A percentile compares a stretch with the other conserved stretches of the same genome.
Conservation (phyloP, 37 sponge, comb jelly and placozoan genomes). For the Geodia barretti region DNA sequence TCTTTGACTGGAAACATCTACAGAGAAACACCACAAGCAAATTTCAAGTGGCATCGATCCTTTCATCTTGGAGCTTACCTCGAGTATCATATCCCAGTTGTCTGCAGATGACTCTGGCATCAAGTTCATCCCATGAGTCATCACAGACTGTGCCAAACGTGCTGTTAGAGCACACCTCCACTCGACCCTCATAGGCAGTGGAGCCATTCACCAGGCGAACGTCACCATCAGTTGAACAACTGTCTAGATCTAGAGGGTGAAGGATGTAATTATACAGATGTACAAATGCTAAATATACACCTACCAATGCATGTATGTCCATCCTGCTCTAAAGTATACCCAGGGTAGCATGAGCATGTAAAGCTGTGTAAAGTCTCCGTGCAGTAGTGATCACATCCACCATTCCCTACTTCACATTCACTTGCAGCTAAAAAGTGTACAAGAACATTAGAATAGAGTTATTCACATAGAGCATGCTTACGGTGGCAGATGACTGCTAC, state of each 20-base stretch:
- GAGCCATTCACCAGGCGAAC: background rate
- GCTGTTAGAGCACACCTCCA: background rate
- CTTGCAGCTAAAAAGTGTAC: background rate
- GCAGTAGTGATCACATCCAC: constrained; percentile 46
- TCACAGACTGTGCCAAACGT: background rate
- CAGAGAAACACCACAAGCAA: too few relatives aligned
- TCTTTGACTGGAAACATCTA: background rate
- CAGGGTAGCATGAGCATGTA: constrained; percentile 26
- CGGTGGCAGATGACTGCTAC: background rate
- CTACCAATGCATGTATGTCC: background rate
- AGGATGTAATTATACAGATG: too few relatives aligned
- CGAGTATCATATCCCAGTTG: background rate
- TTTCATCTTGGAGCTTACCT: too few relatives aligned
- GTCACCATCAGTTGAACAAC: background rate
- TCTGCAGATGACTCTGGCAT: background rate
- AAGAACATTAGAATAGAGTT: background rate
- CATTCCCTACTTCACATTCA: constrained; percentile 42
- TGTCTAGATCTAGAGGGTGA: background rate
- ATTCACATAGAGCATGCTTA: background rate
- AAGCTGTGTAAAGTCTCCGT: constrained; percentile 12
- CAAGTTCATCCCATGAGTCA: background rate
- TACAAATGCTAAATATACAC: too few relatives aligned
- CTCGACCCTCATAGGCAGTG: background rate
- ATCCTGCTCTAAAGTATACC: background rate
- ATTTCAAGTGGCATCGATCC: background rate